A percentile compares a stretch with the other conserved stretches of the same genome.
Evolutionary conservation across 1,140 invertebrate genomes (phyloP).

Genomic region (Carcinoscorpius rotundicauda): DNA sequence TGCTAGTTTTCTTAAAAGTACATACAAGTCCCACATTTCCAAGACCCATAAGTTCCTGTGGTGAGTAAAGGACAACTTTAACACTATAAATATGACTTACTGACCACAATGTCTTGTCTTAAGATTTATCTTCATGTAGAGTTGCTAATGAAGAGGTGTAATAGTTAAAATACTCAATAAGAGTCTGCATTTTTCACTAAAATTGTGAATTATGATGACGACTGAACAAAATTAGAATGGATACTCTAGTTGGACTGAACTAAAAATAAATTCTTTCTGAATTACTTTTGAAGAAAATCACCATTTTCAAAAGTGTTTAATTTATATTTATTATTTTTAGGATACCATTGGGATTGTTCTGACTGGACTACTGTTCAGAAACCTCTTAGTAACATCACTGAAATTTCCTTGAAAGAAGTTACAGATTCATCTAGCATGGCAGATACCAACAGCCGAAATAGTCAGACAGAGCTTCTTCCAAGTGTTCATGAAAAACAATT

Average conservation of each 20-base stretch:
- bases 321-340: constrained; percentile 61
- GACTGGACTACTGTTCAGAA: constrained; percentile 79
- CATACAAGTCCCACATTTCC: too few species aligned
- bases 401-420: constrained; percentile 79
- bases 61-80: too few species aligned
- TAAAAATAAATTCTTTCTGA: neutral
- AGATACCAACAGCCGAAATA: constrained; percentile 51
- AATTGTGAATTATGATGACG: neutral
- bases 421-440: constrained; percentile 78
- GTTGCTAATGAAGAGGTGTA: too few species aligned
- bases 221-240: neutral
- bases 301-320: constrained; percentile 31
- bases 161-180: neutral
- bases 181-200: neutral
- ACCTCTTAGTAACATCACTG: constrained; percentile 78
- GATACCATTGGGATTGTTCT: constrained; percentile 59
- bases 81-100: too few species aligned
- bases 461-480: constrained; percentile 15
- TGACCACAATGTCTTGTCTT: too few species aligned
- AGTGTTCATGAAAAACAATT: constrained; percentile 72
- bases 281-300: neutral
- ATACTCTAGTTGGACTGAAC: too few species aligned
- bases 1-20: too few species aligned
- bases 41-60: too few species aligned
- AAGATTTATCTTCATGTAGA: too few species aligned